phyloP scores from a whole-genome alignment of 1,140 invertebrate species.

The Trichonephila inaurata region DNA sequence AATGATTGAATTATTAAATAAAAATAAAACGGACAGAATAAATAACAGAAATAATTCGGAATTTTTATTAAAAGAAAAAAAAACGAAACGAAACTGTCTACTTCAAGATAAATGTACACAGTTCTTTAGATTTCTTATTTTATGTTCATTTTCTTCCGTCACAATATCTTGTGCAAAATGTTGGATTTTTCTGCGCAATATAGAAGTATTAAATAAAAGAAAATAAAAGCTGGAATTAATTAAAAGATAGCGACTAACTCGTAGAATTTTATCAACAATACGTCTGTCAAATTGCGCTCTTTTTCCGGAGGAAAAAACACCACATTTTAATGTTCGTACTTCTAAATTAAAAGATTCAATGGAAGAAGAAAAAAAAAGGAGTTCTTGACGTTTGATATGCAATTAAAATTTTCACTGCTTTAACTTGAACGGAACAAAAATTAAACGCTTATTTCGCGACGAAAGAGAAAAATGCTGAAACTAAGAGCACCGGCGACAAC shows the following conservation, averaged over 20 bases:
- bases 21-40: no score
- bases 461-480: conserved; percentile 36
- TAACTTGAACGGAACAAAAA: conserved; percentile 40
- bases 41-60: no score
- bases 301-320: not conserved
- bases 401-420: conserved; percentile 45
- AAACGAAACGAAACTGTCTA: no score
- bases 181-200: not conserved
- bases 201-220: not conserved
- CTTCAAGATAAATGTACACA: no score
- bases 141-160: no score
- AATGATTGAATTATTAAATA: no score
- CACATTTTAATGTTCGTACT: not conserved
- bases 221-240: not conserved
- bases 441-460: conserved; percentile 46
- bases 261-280: not conserved
- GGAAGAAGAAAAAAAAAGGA: not conserved
- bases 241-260: not conserved
- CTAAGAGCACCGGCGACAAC: not conserved
- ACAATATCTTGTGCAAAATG: not conserved
- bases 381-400: conserved; percentile 64
- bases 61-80: no score
- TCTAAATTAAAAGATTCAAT: conserved; percentile 19
- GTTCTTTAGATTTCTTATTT: no score
- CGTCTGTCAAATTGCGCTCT: not conserved